phyloP scores from a whole-genome alignment of 92 coral and sea anemone species.

The Palythoa grandiflora region DNA sequence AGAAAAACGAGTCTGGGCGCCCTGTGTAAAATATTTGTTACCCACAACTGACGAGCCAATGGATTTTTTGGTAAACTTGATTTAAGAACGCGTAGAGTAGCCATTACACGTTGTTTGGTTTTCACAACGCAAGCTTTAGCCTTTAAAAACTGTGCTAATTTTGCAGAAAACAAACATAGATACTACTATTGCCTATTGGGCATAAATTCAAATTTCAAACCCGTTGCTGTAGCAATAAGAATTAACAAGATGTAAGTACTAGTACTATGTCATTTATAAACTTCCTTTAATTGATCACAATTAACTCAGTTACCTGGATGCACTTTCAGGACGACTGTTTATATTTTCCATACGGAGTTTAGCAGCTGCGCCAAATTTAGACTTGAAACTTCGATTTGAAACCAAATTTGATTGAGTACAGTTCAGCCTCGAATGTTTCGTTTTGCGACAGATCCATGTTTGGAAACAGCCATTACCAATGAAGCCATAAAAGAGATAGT shows the following conservation, averaged over 20 bases:
- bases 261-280: not conserved
- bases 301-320: slow-evolving; percentile 15
- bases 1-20: too few species aligned
- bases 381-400: not conserved
- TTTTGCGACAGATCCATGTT: not conserved
- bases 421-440: not conserved
- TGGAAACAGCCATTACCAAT: slow-evolving; percentile 1
- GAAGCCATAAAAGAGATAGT: not conserved
- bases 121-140: not conserved
- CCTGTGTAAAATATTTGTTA: too few species aligned
- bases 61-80: not conserved
- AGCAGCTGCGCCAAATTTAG: slow-evolving; percentile 2
- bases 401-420: not conserved
- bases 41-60: too few species aligned
- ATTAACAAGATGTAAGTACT: not conserved
- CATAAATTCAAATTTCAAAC: not conserved
- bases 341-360: slow-evolving; percentile 2
- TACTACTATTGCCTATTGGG: not conserved
- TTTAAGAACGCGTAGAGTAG: not conserved
- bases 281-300: not conserved
- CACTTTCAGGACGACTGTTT: slow-evolving; percentile 25
- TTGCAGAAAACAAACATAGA: not conserved
- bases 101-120: not conserved
- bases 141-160: not conserved
- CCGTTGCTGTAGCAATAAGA: not conserved